Evolutionary conservation across 2,888 invertebrate genomes (phyloP).

Genomic region (Tachina lurida): DNA sequence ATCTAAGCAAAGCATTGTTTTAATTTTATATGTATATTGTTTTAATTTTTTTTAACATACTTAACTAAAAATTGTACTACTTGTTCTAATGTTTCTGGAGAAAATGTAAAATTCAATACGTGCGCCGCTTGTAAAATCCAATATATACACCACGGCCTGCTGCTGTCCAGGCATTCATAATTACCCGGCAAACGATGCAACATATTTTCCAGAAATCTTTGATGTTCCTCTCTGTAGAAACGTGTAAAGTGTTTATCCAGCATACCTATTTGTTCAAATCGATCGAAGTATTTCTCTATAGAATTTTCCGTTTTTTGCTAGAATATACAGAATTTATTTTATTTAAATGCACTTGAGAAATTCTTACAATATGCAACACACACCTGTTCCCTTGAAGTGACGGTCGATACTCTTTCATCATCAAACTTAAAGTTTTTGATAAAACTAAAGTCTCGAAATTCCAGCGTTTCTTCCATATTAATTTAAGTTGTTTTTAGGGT

Average conservation of each 20-base stretch:
- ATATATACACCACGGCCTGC: constrained; percentile 98
- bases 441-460: constrained; percentile 78
- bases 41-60: constrained; percentile 77
- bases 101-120: constrained; percentile 87
- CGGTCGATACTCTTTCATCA: constrained; percentile 85
- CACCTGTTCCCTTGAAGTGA: constrained; percentile 86
- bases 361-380: constrained; percentile 56
- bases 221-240: constrained; percentile 87
- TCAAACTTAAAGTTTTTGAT: constrained; percentile 84
- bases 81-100: constrained; percentile 84
- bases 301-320: constrained; percentile 85
- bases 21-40: not conserved
- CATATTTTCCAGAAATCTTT: constrained; percentile 87
- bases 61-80: constrained; percentile 86
- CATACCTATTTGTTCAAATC: constrained; percentile 83
- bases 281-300: constrained; percentile 84
- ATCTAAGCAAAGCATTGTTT: constrained; percentile 73
- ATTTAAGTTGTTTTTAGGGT: not conserved
- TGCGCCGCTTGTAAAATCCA: constrained; percentile 97
- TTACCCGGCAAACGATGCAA: constrained; percentile 87
- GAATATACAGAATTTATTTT: constrained; percentile 18
- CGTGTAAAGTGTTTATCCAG: constrained; percentile 83
- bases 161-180: constrained; percentile 95
- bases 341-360: constrained; percentile 1
- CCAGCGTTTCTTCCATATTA: constrained; percentile 68